Evolutionary conservation across 2,888 invertebrate genomes (phyloP), one percentile per base, ranked within the genome.

Genomic region (Pogonocherus hispidulus): DNA sequence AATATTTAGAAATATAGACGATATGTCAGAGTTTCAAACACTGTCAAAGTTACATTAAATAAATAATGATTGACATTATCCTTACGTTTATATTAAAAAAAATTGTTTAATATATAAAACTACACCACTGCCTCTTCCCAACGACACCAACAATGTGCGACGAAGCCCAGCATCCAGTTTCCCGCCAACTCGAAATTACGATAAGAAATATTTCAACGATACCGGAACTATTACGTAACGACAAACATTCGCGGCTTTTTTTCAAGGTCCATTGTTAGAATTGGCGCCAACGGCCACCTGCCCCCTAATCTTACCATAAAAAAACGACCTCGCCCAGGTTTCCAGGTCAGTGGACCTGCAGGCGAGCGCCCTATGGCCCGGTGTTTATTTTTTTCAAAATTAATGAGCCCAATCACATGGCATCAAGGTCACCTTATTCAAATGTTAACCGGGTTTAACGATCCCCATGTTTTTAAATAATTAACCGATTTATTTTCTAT

Each of bases 391-490:
- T 19, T 41, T 59, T 41, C 47, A 6, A 47, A 9, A 37, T 55
- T 51, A 62, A 51, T 49, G 35, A 62, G 35, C 16, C 41, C 32
- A 47, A 32, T 51, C 20, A 51, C n/a, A n/a, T 51, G 20, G 20
- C n/a, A 16, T 35, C 60, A 62, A 62, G 60, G 60, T 51, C 60
- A 20, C 14, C 51, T 18, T 37, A 62, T 62, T 62, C 22, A 46
- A 59, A 59, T 47, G 47, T 51, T 62, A 35, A 35, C n/a, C 16
- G 18, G 70, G 74, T 69, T 72, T 64, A 72, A 72, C 64, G 69
- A 69, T 69, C 72, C 66, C 54, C 18, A 64, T 66, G 41, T 65
- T 72, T 69, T 59, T 65, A 54, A 67, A 66, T 69, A 69, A 69
- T 65, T 55, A 66, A 63, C 59, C 66, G 46, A 67, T 72, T 69